phyloP scores from a whole-genome alignment of 1,140 invertebrate species.

The Leucophenga varia region DNA sequence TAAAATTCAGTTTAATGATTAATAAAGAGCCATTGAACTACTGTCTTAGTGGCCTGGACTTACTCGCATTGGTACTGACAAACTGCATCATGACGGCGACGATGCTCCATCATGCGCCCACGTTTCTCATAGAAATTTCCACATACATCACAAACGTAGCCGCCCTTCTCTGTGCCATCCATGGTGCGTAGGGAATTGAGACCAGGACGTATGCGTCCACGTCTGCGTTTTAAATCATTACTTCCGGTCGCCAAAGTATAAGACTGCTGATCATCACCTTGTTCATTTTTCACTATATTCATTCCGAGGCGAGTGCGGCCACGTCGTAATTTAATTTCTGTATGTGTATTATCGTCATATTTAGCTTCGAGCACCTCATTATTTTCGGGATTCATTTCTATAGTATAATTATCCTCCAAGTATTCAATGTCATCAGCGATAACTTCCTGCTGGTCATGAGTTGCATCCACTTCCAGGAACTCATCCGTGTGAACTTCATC shows the following conservation, averaged over 20 bases:
- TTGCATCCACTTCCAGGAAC: slow-evolving; percentile 23
- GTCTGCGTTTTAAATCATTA: slow-evolving; percentile 18
- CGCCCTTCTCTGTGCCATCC: slow-evolving; percentile 28
- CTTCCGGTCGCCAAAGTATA: slow-evolving; percentile 6
- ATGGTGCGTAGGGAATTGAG: slow-evolving; percentile 25
- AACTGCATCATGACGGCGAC: slow-evolving; percentile 37
- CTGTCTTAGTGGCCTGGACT: slow-evolving; percentile 6
- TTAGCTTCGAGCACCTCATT: slow-evolving; percentile 26
- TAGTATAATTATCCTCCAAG: slow-evolving; percentile 37
- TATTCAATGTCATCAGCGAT: slow-evolving; percentile 39
- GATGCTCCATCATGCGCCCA: slow-evolving; percentile 47
- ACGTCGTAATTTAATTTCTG: slow-evolving; percentile 9
- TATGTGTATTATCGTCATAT: slow-evolving; percentile 11
- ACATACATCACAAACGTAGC: slow-evolving; percentile 47
- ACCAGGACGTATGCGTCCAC: slow-evolving; percentile 21
- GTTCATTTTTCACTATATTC: not conserved
- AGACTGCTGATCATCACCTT: slow-evolving; percentile 2
- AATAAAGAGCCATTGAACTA: not conserved
- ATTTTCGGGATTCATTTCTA: slow-evolving; percentile 31
- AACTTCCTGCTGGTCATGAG: slow-evolving; percentile 25
- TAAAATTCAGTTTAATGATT: too few relatives aligned
- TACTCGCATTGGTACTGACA: slow-evolving; percentile 49
- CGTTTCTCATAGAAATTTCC: slow-evolving; percentile 49
- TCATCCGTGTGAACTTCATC: slow-evolving; percentile 6
- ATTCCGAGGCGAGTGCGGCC: slow-evolving; percentile 9